Evolutionary conservation across 1,140 invertebrate species (phyloP).

Genomic region (Galleria mellonella): DNA sequence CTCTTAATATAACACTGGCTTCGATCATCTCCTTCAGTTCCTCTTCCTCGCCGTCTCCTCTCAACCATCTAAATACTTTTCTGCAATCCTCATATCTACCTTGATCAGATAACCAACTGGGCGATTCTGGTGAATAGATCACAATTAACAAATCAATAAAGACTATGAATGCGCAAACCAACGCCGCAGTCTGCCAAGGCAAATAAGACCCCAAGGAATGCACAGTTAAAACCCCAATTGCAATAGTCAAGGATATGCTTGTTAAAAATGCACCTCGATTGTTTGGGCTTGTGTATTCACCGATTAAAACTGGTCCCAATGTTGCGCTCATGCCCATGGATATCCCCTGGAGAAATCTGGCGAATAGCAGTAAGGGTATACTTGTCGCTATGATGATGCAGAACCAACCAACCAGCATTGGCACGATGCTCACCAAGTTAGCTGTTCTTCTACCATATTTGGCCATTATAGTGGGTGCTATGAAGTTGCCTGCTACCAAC

Average conservation of each 20-base stretch:
- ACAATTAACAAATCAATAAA: conserved; percentile 22
- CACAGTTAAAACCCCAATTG: conserved; percentile 16
- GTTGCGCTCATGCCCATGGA: conserved; percentile 8
- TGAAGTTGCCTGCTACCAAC: conserved; percentile 21
- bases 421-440: conserved; percentile 14
- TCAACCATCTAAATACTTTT: conserved; percentile 22
- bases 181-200: conserved; percentile 20
- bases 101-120: conserved; percentile 26
- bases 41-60: conserved; percentile 30
- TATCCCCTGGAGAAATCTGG: conserved; percentile 3
- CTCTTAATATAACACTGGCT: conserved; percentile 9
- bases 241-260: conserved; percentile 19
- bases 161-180: conserved; percentile 15
- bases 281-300: conserved; percentile 8
- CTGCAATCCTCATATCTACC: conserved; percentile 24
- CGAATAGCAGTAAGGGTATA: conserved; percentile 1
- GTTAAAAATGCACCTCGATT: conserved; percentile 24
- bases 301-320: conserved; percentile 3
- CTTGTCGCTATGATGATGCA: conserved; percentile 12
- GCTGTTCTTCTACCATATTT: conserved; percentile 18
- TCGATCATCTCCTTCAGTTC: conserved; percentile 28
- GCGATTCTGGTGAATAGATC: conserved; percentile 29
- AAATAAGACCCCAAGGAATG: conserved; percentile 23
- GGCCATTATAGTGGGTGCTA: conserved; percentile 20
- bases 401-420: conserved; percentile 21